Conservation (phyloP, 2,888 invertebrate genomes). For the Fragum fragum region DNA sequence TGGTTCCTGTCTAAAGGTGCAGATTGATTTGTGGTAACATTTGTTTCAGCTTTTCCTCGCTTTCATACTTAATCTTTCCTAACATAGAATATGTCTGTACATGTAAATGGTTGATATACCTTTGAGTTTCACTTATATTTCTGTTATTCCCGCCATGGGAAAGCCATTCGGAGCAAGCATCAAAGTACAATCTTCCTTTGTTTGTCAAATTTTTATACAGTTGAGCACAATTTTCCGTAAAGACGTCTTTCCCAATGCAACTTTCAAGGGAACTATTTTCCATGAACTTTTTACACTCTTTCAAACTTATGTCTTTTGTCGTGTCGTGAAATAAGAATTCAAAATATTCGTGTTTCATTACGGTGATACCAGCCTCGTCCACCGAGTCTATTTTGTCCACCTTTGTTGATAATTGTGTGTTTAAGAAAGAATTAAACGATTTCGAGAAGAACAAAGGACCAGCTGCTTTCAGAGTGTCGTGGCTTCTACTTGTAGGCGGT, state of each 20-base stretch:
- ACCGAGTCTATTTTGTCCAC: no score
- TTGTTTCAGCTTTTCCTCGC: no score
- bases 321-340: no score
- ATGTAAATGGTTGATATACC: constrained; percentile 10
- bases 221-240: no score
- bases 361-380: background rate
- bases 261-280: background rate
- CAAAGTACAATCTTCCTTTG: no score
- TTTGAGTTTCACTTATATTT: background rate
- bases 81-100: background rate
- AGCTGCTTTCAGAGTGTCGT: background rate
- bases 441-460: background rate
- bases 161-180: background rate
- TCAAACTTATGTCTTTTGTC: no score
- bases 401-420: background rate
- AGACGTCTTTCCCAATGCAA: background rate
- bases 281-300: background rate
- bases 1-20: no score
- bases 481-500: background rate
- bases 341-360: background rate
- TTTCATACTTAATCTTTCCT: no score
- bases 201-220: no score
- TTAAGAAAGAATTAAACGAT: background rate
- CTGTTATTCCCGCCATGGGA: background rate
- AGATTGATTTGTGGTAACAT: no score